phyloP scores from a whole-genome alignment of 2,113 vertebrate genomes.

The Rhagologus leucostigma region DNA sequence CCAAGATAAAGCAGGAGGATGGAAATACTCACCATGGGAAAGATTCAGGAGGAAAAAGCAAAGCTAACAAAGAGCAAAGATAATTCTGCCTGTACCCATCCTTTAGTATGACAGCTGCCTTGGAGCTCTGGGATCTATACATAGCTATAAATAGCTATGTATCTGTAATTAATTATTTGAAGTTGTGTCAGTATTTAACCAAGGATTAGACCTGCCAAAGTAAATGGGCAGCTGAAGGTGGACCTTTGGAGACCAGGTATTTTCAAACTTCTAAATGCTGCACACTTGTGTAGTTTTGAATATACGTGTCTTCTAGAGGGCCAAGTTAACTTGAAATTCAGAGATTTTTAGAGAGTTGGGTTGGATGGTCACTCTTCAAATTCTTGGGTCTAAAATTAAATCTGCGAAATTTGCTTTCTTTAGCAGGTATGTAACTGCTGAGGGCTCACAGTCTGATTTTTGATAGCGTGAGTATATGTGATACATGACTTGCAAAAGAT shows the following conservation, averaged over 20 bases:
- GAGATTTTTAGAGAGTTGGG: background rate
- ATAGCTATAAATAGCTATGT: background rate
- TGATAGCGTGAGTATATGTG: background rate
- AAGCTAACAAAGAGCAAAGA: background rate
- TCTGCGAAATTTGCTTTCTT: background rate
- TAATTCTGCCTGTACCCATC: background rate
- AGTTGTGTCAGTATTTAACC: background rate
- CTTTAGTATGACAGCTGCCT: background rate
- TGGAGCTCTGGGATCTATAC: background rate
- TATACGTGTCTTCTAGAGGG: background rate
- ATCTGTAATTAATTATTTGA: background rate
- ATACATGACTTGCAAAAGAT: background rate
- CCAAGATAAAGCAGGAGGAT: background rate
- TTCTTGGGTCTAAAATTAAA: background rate
- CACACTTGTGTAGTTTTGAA: accelerated
- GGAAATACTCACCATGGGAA: background rate
- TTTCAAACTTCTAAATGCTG: background rate
- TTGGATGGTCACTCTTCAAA: background rate
- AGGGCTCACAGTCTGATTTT: background rate
- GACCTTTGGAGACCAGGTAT: background rate
- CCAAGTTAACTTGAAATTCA: background rate
- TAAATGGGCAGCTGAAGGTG: background rate
- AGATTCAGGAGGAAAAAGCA: background rate
- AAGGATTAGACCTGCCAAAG: background rate
- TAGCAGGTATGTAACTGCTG: background rate